Conservation (phyloP, 2,113 vertebrate genomes). For the Scalopus aquaticus region DNA sequence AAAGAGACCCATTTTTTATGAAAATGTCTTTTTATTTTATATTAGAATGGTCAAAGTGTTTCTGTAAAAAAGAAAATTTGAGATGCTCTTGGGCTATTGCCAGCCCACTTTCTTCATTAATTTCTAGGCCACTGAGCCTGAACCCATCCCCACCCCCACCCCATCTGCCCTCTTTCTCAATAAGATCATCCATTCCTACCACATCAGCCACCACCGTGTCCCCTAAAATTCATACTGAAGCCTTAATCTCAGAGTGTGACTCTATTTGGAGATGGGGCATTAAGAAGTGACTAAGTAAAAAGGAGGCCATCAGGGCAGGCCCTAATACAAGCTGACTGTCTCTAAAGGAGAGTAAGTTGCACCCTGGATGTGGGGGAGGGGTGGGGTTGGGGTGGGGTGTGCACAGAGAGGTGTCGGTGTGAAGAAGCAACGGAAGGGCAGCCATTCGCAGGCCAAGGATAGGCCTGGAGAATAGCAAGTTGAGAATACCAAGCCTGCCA, state of each 20-base stretch:
- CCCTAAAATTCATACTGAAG: background rate
- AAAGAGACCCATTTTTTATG: background rate
- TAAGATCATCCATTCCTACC: background rate
- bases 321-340: background rate
- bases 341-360: background rate
- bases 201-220: background rate
- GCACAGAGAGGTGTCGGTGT: fast-evolving
- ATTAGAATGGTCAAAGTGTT: background rate
- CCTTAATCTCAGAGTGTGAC: background rate
- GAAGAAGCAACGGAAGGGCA: background rate
- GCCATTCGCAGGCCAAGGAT: background rate
- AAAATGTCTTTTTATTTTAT: background rate
- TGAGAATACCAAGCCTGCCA: too few species aligned
- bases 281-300: background rate
- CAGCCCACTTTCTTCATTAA: background rate
- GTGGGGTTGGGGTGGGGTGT: too few species aligned
- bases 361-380: background rate
- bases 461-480: too few species aligned
- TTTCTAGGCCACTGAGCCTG: background rate
- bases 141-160: too few species aligned
- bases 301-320: background rate
- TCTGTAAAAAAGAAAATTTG: background rate
- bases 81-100: too few species aligned
- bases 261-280: background rate
- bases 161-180: background rate